Conservation (phyloP, 2,113 vertebrate species). For the Osmerus mordax region DNA sequence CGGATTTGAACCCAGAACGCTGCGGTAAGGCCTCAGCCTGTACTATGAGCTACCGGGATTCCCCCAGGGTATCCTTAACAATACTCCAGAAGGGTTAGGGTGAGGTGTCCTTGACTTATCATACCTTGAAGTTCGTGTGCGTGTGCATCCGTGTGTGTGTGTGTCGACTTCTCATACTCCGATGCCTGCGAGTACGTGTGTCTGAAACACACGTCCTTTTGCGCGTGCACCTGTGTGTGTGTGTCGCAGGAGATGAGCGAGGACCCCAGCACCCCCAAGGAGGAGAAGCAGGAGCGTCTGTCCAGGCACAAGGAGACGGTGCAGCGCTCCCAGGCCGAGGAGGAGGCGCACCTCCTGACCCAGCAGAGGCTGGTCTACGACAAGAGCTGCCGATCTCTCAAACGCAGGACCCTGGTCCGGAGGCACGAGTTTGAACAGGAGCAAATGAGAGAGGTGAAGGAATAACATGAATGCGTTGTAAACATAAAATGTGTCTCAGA, state of each 20-base stretch:
- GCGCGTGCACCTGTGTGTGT: background rate
- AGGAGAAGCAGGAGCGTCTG: conserved; percentile 97
- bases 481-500: too few species aligned
- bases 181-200: background rate
- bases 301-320: conserved; percentile 99
- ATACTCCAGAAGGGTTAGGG: too few species aligned
- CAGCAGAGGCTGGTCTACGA: conserved; percentile 97
- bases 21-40: too few species aligned
- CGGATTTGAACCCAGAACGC: too few species aligned
- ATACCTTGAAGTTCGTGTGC: too few species aligned
- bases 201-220: background rate
- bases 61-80: too few species aligned
- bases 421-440: conserved; percentile 96
- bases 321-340: conserved; percentile 97
- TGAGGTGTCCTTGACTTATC: too few species aligned
- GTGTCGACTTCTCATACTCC: background rate
- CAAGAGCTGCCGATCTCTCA: conserved; percentile 92
- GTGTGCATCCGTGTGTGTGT: too few species aligned
- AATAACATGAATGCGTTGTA: too few species aligned
- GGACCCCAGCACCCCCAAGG: conserved; percentile 93
- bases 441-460: conserved; percentile 91
- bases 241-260: conserved; percentile 88
- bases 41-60: too few species aligned
- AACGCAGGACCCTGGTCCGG: conserved; percentile 88
- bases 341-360: conserved; percentile 92